These are phyloP conservation scores for Sterna hirundo DNA, from an alignment of 2,113 vertebrate genomes.

Conservation along the genomic window DNA sequence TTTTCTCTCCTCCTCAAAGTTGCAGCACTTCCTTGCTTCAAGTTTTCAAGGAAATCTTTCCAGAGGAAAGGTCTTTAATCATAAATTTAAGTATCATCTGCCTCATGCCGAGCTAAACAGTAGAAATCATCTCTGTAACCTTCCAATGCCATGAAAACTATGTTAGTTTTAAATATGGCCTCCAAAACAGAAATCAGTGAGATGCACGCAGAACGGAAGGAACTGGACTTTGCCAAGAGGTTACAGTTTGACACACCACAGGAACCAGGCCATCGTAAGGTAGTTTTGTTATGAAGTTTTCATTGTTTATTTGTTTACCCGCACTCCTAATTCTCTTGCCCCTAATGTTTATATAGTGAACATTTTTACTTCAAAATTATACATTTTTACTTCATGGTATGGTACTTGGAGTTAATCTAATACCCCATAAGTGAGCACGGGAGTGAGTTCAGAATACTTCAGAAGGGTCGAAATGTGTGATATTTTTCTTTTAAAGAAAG, in stretches of 20 bases:
- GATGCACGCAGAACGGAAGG: not conserved
- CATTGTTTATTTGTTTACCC: not conserved
- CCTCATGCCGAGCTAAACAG: not conserved
- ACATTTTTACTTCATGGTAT: not conserved
- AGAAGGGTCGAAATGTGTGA: fast-evolving
- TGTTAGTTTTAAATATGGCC: not conserved
- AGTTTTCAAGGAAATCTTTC: not conserved
- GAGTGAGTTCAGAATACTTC: not conserved
- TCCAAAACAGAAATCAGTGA: not conserved
- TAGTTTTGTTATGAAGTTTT: not conserved
- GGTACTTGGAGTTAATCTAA: not conserved
- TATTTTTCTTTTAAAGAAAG: not conserved
- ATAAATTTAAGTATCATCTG: not conserved
- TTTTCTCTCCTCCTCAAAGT: not conserved
- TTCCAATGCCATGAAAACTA: not conserved
- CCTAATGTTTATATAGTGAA: not conserved
- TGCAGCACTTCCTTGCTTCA: not conserved
- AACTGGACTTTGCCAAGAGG: not conserved
- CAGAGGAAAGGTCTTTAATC: not conserved
- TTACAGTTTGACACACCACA: not conserved
- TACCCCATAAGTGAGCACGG: not conserved
- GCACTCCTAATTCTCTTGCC: not conserved
- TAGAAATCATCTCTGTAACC: not conserved
- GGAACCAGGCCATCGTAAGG: fast-evolving
- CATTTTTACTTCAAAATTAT: not conserved